A percentile compares a stretch with the other conserved stretches of the same genome.
Evolutionary conservation across 2,888 invertebrate genomes (phyloP).

Genomic region (Sarcophaga caerulescens): DNA sequence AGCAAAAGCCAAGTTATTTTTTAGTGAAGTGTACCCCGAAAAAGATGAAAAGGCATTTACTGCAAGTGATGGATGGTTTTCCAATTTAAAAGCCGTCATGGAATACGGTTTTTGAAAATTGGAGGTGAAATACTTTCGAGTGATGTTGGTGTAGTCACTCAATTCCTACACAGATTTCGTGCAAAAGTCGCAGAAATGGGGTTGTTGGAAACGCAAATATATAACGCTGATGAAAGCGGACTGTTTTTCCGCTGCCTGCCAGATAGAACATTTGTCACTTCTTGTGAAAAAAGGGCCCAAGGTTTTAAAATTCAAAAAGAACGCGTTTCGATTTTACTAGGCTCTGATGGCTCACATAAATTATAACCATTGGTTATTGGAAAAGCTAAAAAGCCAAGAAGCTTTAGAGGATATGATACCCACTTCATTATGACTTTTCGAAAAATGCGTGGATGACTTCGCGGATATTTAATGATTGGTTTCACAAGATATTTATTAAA

Average conservation of each 20-base stretch:
- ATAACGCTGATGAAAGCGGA: conserved; percentile 37
- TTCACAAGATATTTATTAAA: conserved; percentile 52
- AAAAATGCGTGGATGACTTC: conserved; percentile 54
- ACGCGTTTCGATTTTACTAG: too few relatives aligned
- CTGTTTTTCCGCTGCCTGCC: conserved; percentile 25
- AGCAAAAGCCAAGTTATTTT: conserved; percentile 19
- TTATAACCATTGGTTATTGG: conserved; percentile 19
- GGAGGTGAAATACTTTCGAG: conserved; percentile 8
- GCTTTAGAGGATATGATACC: conserved; percentile 28
- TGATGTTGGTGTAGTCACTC: not conserved
- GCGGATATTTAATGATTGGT: conserved; percentile 46
- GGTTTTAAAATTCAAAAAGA: too few relatives aligned
- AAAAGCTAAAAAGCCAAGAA: conserved; percentile 33
- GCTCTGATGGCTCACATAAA: too few relatives aligned
- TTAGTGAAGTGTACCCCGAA: conserved; percentile 19
- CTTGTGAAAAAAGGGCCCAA: too few relatives aligned
- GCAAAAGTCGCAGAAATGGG: conserved; percentile 14
- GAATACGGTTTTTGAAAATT: conserved; percentile 13
- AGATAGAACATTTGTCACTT: conserved; percentile 24
- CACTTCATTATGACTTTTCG: conserved; percentile 45
- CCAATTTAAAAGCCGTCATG: conserved; percentile 12
- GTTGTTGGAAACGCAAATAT: conserved; percentile 24
- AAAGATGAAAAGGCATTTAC: conserved; percentile 16
- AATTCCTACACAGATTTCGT: conserved; percentile 22
- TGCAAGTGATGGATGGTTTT: conserved; percentile 30